Percentiles rank a stretch among this genome's conserved stretches.
Conservation (phyloP, 2,797 vertebrate species). For the Halcyon smyrnensis region DNA sequence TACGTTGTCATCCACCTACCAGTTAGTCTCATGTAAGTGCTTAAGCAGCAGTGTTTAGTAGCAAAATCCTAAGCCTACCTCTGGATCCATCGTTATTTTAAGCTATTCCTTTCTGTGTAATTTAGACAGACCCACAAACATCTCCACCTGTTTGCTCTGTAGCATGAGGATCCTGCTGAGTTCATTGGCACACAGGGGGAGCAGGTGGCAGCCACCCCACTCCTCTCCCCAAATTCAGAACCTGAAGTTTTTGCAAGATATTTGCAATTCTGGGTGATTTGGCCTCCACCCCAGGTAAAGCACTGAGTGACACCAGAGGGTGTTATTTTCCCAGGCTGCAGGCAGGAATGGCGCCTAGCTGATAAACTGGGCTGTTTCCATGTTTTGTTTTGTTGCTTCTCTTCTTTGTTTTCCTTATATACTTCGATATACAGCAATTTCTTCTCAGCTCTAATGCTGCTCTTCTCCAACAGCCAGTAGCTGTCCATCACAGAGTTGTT, state of each 20-base stretch:
- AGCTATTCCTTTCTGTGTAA: not conserved
- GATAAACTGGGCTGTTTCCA: not conserved
- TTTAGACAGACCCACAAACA: not conserved
- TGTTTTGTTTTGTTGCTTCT: not conserved
- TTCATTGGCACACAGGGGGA: not conserved
- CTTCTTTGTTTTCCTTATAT: not conserved
- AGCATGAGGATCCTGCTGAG: not conserved
- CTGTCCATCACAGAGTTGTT: not conserved
- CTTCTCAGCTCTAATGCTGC: not conserved
- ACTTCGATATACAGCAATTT: not conserved
- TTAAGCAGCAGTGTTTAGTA: not conserved
- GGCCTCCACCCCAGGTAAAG: not conserved
- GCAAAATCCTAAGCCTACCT: not conserved
- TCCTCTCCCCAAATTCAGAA: not conserved
- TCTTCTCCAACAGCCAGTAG: not conserved
- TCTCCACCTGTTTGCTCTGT: not conserved
- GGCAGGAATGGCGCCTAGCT: not conserved
- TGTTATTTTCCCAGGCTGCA: not conserved
- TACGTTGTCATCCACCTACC: not conserved
- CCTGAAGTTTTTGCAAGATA: not conserved
- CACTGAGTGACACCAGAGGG: rapidly evolving
- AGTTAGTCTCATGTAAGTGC: not conserved
- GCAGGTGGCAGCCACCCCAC: not conserved
- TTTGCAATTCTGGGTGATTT: not conserved
- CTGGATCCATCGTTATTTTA: not conserved